Conservation (phyloP, 2,797 vertebrate genomes). For the Glyptemys insculpta region DNA sequence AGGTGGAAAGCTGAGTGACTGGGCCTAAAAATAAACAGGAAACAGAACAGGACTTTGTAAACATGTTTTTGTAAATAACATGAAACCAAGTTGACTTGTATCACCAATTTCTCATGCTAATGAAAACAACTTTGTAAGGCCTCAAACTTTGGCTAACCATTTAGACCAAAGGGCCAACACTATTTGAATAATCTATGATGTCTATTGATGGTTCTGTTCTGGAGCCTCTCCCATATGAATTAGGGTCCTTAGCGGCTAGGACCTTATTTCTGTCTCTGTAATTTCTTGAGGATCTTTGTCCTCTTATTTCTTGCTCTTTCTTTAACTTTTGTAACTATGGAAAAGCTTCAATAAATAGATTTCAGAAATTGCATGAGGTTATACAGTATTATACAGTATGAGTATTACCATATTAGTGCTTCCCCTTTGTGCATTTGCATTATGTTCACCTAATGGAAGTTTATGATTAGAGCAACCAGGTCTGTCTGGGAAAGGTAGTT, state of each 20-base stretch:
- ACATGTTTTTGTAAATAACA: neutral
- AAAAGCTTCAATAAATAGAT: slow-evolving; percentile 60
- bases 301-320: slow-evolving; percentile 29
- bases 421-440: slow-evolving; percentile 40
- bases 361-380: slow-evolving; percentile 2
- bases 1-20: neutral
- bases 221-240: slow-evolving; percentile 3
- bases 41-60: no score
- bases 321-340: slow-evolving; percentile 23
- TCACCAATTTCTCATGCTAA: slow-evolving; percentile 51
- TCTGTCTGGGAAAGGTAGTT: slow-evolving; percentile 17
- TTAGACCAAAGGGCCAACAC: slow-evolving; percentile 38
- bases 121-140: slow-evolving; percentile 36
- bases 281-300: slow-evolving; percentile 19
- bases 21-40: neutral
- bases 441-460: slow-evolving; percentile 32
- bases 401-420: slow-evolving; percentile 22
- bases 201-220: slow-evolving; percentile 60
- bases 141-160: slow-evolving; percentile 57
- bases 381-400: neutral
- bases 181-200: slow-evolving; percentile 63
- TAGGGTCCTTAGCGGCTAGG: slow-evolving; percentile 22
- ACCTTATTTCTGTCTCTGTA: neutral
- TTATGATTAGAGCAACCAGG: slow-evolving; percentile 45
- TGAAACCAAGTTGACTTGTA: slow-evolving; percentile 1